These are phyloP conservation scores for Aphidoletes aphidimyza DNA, from an alignment of 2,888 invertebrate species.

Conservation along the genomic window DNA sequence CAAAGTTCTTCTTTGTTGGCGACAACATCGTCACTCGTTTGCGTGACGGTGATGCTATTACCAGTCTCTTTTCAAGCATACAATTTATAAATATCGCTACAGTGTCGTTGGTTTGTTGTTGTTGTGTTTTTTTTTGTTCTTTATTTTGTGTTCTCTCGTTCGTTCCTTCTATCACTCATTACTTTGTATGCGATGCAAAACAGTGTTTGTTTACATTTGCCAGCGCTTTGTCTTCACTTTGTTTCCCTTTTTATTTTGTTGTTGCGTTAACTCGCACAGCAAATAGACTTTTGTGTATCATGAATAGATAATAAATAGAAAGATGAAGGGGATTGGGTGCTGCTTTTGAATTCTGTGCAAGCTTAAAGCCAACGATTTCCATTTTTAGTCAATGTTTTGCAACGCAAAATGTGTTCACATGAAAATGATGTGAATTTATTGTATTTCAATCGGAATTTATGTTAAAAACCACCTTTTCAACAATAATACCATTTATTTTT, in stretches of 20 bases:
- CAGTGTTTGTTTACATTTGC: slow-evolving; percentile 46
- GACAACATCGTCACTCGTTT: background rate
- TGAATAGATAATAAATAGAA: background rate
- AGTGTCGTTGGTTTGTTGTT: background rate
- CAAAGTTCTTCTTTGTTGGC: slow-evolving; percentile 25
- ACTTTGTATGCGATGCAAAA: slow-evolving; percentile 25
- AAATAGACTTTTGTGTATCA: slow-evolving; percentile 41
- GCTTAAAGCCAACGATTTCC: background rate
- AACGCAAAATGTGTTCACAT: background rate
- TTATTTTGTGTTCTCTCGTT: background rate
- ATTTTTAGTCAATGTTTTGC: background rate
- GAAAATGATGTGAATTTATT: background rate
- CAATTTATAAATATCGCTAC: slow-evolving; percentile 41
- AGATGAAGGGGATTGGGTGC: background rate
- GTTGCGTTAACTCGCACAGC: background rate
- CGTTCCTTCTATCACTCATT: background rate
- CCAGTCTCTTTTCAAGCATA: slow-evolving; percentile 12
- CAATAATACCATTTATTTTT: background rate
- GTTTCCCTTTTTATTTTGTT: background rate
- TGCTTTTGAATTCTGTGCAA: slow-evolving; percentile 3
- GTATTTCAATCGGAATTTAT: background rate
- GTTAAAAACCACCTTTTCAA: background rate
- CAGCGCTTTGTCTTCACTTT: slow-evolving; percentile 22
- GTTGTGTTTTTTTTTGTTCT: background rate
- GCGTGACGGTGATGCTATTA: slow-evolving; percentile 34